Conservation (phyloP, 2,797 vertebrate genomes). For the Pseudochaenichthys georgianus region DNA sequence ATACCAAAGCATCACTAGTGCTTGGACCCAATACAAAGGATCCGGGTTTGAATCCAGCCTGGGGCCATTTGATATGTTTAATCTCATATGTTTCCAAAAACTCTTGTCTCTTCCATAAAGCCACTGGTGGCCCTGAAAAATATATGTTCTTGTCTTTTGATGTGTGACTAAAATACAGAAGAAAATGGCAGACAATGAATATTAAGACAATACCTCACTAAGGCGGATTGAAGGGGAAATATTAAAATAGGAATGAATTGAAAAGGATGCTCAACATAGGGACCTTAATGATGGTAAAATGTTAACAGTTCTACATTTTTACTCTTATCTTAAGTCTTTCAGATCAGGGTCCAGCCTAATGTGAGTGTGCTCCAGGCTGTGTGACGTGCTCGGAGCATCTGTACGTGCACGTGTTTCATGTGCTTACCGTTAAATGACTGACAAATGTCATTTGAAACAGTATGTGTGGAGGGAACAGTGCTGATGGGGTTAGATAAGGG, state of each 20-base stretch:
- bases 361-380: slow-evolving; percentile 18
- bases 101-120: too few species aligned
- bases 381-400: slow-evolving; percentile 61
- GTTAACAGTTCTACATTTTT: slow-evolving; percentile 12
- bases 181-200: too few species aligned
- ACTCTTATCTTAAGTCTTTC: not conserved
- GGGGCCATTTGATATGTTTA: too few species aligned
- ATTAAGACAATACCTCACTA: too few species aligned
- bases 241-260: not conserved
- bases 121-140: too few species aligned
- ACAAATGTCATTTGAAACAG: slow-evolving; percentile 56
- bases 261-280: not conserved
- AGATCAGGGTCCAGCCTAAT: slow-evolving; percentile 13
- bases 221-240: not conserved
- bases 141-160: too few species aligned
- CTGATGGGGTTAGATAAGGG: slow-evolving; percentile 35
- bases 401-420: slow-evolving; percentile 54
- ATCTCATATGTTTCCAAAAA: too few species aligned
- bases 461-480: not conserved
- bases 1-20: too few species aligned
- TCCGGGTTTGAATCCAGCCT: too few species aligned
- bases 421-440: slow-evolving; percentile 43
- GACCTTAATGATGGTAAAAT: not conserved
- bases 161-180: too few species aligned
- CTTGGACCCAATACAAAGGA: too few species aligned